phyloP scores from a whole-genome alignment of 2,888 invertebrate species.

The Leptarthrus brevirostris region DNA sequence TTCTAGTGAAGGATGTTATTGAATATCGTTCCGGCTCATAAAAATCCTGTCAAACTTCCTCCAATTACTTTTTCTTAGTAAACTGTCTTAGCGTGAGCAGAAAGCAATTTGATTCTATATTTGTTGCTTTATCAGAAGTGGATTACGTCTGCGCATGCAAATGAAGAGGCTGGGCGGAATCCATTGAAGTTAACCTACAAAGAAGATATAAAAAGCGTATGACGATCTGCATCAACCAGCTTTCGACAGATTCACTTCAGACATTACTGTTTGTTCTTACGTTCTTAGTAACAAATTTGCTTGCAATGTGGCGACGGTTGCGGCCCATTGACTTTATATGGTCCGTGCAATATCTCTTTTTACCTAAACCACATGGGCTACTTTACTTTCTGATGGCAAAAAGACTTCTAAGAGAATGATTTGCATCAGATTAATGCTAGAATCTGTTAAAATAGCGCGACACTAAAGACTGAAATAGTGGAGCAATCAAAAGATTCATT shows the following conservation, averaged over 20 bases:
- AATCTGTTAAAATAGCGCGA: background rate
- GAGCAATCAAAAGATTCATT: background rate
- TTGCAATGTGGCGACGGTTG: slow-evolving; percentile 63
- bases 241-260: background rate
- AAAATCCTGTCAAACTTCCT: slow-evolving; percentile 44
- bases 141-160: slow-evolving; percentile 10
- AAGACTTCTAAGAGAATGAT: background rate
- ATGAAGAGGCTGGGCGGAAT: slow-evolving; percentile 7
- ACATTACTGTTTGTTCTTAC: slow-evolving; percentile 52
- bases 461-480: background rate
- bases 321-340: slow-evolving; percentile 56
- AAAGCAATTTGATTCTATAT: slow-evolving; percentile 17
- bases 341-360: slow-evolving; percentile 54
- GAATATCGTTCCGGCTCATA: slow-evolving; percentile 26
- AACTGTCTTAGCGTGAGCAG: background rate
- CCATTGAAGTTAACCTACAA: slow-evolving; percentile 20
- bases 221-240: background rate
- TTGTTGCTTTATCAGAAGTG: slow-evolving; percentile 15
- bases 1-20: background rate
- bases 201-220: slow-evolving; percentile 23
- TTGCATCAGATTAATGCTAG: background rate
- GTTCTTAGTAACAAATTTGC: slow-evolving; percentile 61
- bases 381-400: background rate
- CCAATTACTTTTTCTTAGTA: slow-evolving; percentile 46
- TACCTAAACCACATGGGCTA: slow-evolving; percentile 49